Conservation (phyloP, 2,797 vertebrate species). For the Leucoraja ocellata region DNA sequence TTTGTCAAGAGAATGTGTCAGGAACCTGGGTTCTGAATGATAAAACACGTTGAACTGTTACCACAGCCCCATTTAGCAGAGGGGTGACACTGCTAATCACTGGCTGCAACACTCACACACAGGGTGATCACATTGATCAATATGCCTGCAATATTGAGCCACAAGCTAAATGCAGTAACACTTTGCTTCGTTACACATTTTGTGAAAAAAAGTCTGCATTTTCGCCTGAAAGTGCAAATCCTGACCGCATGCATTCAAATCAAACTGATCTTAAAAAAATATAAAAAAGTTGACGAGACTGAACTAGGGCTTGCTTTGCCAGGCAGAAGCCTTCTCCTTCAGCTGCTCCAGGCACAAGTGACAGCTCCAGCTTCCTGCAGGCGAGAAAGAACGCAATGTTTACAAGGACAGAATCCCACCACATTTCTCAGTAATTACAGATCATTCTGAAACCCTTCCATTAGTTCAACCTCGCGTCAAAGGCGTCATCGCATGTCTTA, state of each 20-base stretch:
- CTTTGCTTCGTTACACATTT: background rate
- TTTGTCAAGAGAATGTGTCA: background rate
- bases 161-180: background rate
- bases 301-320: background rate
- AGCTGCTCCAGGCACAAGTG: conserved; percentile 89
- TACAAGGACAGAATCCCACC: background rate
- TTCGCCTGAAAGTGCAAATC: background rate
- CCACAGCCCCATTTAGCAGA: background rate
- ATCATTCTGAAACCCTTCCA: background rate
- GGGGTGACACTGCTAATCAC: too few species aligned
- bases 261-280: conserved; percentile 19
- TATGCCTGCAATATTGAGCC: background rate
- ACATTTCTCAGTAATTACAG: background rate
- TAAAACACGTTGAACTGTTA: background rate
- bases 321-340: conserved; percentile 87
- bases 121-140: too few species aligned
- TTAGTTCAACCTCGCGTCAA: background rate
- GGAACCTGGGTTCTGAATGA: background rate
- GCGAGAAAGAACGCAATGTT: conserved; percentile 39
- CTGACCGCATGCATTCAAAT: background rate
- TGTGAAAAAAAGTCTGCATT: background rate
- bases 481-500: background rate
- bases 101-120: background rate
- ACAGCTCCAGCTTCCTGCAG: conserved; percentile 95
- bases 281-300: background rate